Base-by-base conservation (phyloP, 2,888 invertebrate genomes). In the Sympetrum striolatum region DNA sequence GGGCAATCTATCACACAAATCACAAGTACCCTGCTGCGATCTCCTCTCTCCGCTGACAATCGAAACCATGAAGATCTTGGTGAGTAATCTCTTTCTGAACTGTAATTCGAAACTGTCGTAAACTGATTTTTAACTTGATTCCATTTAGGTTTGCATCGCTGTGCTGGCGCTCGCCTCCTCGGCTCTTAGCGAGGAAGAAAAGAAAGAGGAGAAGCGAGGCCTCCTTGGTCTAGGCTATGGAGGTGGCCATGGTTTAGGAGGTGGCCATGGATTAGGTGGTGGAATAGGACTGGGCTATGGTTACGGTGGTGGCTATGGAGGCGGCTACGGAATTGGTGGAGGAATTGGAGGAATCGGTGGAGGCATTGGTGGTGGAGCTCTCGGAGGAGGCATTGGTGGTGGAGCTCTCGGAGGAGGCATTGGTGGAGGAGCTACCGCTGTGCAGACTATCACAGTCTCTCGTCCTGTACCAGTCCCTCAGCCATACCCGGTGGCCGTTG, bases 361-460 rank as follows among this genome's bases (percentile, higher is more conserved):
- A 22, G 53, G 58, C 2, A 6, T 5, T 31, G 73, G 73, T n/a
- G 35, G 82, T 5, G 48, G 48, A 0, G 44, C 44, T 8, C 44
- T 53, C 4, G 48, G 79, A 0, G 48, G 31, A 18, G 79, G 79
- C 6, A 15, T 44, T 22, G 73, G 25, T n/a, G 73, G 35, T 4
- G 90, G 90, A 37, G 14, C 15, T 3, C 18, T 81, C 18, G 90
- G 90, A 2, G 81, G 58, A 60, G 90, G 90, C 5, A 44, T 60
- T 10, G 90, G 82, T 6, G 80, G 80, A 25, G 90, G 90, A 37
- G n/a, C 8, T 5, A 64, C 82, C 31, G 14, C 64, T 0, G 82
- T 90, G 39, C 64, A 44, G 12, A 95, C 95, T 90, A 93, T 94
- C 58, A 94, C 95, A 91, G 94, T 95, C 91, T 93, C 93, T 35